Base-by-base conservation (phyloP, 2,113 vertebrate genomes). In the Apteryx owenii region DNA sequence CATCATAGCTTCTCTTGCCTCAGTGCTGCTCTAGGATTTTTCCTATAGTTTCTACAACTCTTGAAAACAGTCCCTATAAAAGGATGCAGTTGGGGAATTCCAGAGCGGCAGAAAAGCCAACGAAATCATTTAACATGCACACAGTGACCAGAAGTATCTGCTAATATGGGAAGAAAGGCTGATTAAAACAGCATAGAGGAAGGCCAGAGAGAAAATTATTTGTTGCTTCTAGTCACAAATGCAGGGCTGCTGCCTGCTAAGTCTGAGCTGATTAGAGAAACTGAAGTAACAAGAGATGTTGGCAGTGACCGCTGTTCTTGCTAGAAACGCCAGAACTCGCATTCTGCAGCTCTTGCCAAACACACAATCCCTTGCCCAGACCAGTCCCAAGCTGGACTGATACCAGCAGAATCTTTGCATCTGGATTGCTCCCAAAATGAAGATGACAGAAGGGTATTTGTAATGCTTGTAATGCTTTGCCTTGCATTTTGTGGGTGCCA, bases 361-460 rank as follows among this genome's bases (percentile, higher is more conserved):
- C 77, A 90, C 80, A 92, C 68, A 88, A 9, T 95, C 87, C 84
- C 38, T 85, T 87, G 81, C 87, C 60, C 83, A 89, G 92, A 56
- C 51, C 53, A 54, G 36, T 81, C 87, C 70, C 82, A 92, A 93
- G 78, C 89, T 96, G 93, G 68, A 65, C 66, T 58, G 38, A 26
- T 85, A 44, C 64, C 79, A 94, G 62, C 71, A 93, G 89, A 80
- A 82, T 83, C 82, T 81, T 96, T 95, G 89, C 87, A 66, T 89
- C 85, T 95, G 95, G 91, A 76, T 19, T 87, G 82, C 62, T 94
- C 82, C 91, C 95, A 97, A 93, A 66, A 70, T 11, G 79, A 89
- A 80, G 89, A 90, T 48, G 93, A 95, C 95, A 95, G 93, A 94
- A 91, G 95, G 91, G 85, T 93, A 65, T 91, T 91, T 93, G 95